Evolutionary conservation across 2,888 invertebrate genomes (phyloP), one percentile per base, ranked within the genome.

Genomic region (Metacarcinus magister): DNA sequence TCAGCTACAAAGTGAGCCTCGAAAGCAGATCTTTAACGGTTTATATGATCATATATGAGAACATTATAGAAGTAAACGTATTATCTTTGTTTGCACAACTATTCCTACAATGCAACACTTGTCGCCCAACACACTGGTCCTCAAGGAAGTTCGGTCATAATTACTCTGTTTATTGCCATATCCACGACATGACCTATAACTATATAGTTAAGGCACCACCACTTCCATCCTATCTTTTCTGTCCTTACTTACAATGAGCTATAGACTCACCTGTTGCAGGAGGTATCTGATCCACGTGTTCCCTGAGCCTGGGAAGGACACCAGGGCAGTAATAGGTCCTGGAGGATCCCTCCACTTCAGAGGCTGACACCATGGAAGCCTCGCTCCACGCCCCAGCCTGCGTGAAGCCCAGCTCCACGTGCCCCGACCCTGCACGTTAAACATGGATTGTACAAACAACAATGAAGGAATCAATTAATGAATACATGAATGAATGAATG

Each of bases 251-350:
- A 39, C 28, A 16, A 10, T 23, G 28, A 19, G 44, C n/a, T 8
- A 7, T 13, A 43, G 16, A 75, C 91, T 98, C 48, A 95, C 96
- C 96, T 97, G 96, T 94, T 96, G 96, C 23, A 97, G 94, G 89
- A 99, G 97, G 97, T 99, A 99, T 96, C 99, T 97, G 28, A 99
- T 97, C 99, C 99, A 99, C 43, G 99, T 99, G 97, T 99, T 99
- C 0, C 99, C 99, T 97, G 98, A 98, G n/a, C 99, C 99, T 7
- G 99, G 99, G 97, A 98, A 98, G 0, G 98, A 98, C 0, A 98
- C 98, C 60, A 99, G 97, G 0, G 98, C 99, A 0, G 98, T 98
- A 13, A 98, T 98, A 0, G 98, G 98, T 16, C 98, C 98, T 0
- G 98, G 98, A 0, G 97, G 97, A 0, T 96, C 96, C 75, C 97